These are phyloP conservation scores for Azorinus chamasolen DNA, from an alignment of 2,888 invertebrate species.

Conservation along the genomic window DNA sequence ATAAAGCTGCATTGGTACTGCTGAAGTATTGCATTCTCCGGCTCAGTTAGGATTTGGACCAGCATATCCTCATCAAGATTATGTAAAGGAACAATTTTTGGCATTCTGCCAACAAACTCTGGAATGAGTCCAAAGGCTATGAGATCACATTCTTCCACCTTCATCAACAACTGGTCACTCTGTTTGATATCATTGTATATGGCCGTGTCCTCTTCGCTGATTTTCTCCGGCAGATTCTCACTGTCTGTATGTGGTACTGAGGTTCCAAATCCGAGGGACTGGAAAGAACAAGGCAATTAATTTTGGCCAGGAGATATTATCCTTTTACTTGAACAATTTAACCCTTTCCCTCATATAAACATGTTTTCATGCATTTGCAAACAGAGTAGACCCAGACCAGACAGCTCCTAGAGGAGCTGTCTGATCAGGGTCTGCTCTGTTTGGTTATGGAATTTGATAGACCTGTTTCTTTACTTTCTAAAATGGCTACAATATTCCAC, in stretches of 20 bases:
- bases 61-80: constrained; percentile 62
- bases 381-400: no score
- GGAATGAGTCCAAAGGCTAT: constrained; percentile 72
- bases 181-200: constrained; percentile 10
- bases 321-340: no score
- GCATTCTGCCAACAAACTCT: constrained; percentile 73
- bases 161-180: constrained; percentile 19
- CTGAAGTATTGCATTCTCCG: constrained; percentile 70
- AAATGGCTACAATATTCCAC: no score
- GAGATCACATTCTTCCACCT: constrained; percentile 55
- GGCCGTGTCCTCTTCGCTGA: constrained; percentile 4
- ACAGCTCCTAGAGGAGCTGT: no score
- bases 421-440: no score
- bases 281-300: neutral
- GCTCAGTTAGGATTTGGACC: constrained; percentile 70
- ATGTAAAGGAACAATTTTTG: constrained; percentile 66
- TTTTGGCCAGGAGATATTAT: no score
- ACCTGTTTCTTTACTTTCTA: no score
- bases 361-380: no score
- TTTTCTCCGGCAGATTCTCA: constrained; percentile 2
- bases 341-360: no score
- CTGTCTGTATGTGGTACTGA: constrained; percentile 1
- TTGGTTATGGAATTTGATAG: no score
- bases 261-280: constrained; percentile 44
- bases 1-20: constrained; percentile 59